These are phyloP conservation scores for Ambastaia sidthimunki DNA, from an alignment of 2,797 vertebrate genomes.

Conservation along the genomic window DNA sequence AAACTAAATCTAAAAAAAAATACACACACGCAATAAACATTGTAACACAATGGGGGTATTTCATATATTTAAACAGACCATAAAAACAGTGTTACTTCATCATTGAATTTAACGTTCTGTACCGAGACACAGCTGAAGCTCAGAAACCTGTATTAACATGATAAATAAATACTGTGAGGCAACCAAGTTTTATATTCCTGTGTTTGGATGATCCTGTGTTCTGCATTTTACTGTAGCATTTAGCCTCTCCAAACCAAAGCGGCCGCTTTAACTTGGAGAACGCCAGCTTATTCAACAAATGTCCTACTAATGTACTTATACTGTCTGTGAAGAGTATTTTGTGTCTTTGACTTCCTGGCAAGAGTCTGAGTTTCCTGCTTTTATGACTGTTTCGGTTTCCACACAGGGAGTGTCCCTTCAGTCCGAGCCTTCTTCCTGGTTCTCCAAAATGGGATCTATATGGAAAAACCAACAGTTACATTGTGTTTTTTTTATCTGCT, in stretches of 20 bases:
- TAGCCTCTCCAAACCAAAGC: background rate
- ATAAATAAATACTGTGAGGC: conserved; percentile 23
- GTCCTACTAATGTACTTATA: background rate
- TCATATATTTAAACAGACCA: conserved; percentile 17
- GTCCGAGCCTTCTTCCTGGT: conserved; percentile 88
- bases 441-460: conserved; percentile 96
- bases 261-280: background rate
- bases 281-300: background rate
- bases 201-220: conserved; percentile 6
- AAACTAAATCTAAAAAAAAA: conserved; percentile 26
- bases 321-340: background rate
- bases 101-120: conserved; percentile 20
- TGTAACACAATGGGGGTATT: conserved; percentile 33
- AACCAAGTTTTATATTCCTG: background rate
- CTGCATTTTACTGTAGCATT: background rate
- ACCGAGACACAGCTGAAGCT: conserved; percentile 26
- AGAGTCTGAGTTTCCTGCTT: background rate
- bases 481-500: conserved; percentile 70
- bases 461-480: conserved; percentile 3
- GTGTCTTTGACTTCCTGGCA: background rate
- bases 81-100: conserved; percentile 16
- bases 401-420: conserved; percentile 60
- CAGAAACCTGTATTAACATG: background rate
- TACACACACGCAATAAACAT: background rate
- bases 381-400: background rate